Percentiles rank a stretch among this genome's conserved stretches.
These are phyloP conservation scores for Camptogramma bilineatum DNA, from an alignment of 2,888 invertebrate genomes.

Conservation along the genomic window DNA sequence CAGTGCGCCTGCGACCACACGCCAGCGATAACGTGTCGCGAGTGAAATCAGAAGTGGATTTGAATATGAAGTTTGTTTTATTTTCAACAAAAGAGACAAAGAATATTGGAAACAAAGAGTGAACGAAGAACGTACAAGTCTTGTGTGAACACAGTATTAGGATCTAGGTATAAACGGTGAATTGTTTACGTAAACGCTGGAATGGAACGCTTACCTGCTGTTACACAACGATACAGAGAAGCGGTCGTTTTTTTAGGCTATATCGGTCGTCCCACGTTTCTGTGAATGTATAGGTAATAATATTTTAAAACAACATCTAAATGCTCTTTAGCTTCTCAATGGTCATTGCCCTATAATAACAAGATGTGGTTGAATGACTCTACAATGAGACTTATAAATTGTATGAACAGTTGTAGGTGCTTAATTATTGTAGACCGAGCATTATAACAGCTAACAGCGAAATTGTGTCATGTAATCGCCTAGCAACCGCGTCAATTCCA, in stretches of 20 bases:
- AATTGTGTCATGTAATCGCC: not conserved
- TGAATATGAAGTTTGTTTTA: not conserved
- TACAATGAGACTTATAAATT: not conserved
- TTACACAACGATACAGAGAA: not conserved
- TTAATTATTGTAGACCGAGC: too few relatives aligned
- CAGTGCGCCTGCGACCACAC: slow-evolving; percentile 45
- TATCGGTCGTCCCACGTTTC: not conserved
- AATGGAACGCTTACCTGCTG: not conserved
- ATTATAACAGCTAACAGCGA: not conserved
- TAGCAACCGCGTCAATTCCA: not conserved
- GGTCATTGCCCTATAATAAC: not conserved
- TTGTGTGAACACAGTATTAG: not conserved
- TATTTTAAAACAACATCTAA: not conserved
- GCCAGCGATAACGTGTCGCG: slow-evolving; percentile 25
- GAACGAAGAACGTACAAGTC: not conserved
- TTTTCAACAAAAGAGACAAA: not conserved
- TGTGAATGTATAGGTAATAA: not conserved
- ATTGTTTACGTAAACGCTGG: slow-evolving; percentile 1
- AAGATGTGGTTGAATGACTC: not conserved
- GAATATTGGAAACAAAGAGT: not conserved
- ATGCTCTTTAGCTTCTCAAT: not conserved
- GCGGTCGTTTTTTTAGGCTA: not conserved
- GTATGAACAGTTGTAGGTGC: not conserved
- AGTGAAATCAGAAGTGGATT: slow-evolving; percentile 1
- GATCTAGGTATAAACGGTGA: not conserved